Base-by-base conservation (phyloP, 1,140 invertebrate genomes). In the Ceratosolen solmsi region DNA sequence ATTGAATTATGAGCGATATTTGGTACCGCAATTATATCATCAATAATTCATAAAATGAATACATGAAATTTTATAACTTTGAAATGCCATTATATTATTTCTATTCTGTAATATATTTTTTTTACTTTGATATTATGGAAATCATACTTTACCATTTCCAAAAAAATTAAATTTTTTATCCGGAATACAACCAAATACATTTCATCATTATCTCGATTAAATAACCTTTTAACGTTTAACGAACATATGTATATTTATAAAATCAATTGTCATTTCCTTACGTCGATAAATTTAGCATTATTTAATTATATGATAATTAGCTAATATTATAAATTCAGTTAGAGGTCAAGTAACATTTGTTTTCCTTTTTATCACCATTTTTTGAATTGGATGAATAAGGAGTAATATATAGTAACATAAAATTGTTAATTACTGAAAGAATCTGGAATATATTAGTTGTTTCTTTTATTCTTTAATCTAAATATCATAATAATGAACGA, bases 301-400 rank as follows among this genome's bases (percentile, higher is more conserved):
- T 58, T 76, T 20, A 81, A 82, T 71, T 36, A 54, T 46, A 82
- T 82, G 73, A n/a, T 74, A 82, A 82, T 71, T 30, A 70, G 54
- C 17, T 41, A 27, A 9, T 36, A 46, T 76, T 71, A 56, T 46
- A 81, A 38, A 75, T 38, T 56, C 83, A 83, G 84, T 74, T 84
- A 70, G 68, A 73, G 79, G 73, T 80, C 79, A 80, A 33, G 25
- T 58, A 80, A 80, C 71, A 22, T 65, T 73, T 49, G 1, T 22
- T 41, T 60, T 80, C 17, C 51, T 72, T 33, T 63, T 33, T 51
- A 68, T 68, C 33, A 1, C 17, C 38, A 2, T 38, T 68, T 68
- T 68, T 20, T 36, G 36, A 8, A 68, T 68, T 38, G 63, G 5
- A 36, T 9, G 22, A 9, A n/a, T 68, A 38, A 2, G 38, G 8